phyloP scores from a whole-genome alignment of 2,888 invertebrate species.

The Hipparchia semele region DNA sequence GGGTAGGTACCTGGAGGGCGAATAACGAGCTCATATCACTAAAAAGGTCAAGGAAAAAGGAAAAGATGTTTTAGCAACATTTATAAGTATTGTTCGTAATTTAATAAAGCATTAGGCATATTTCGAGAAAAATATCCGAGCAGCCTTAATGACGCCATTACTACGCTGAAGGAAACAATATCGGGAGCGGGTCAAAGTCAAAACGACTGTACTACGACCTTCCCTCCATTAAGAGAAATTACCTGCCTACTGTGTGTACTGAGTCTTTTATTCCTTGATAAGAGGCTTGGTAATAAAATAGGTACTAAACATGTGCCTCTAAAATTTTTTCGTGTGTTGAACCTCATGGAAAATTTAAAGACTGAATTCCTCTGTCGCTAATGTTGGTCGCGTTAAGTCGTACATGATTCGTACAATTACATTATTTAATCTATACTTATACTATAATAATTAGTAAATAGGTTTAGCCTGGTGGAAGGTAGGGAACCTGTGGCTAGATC shows the following conservation, averaged over 20 bases:
- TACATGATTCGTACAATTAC: too few relatives aligned
- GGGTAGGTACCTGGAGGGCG: neutral
- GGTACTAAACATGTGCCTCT: too few relatives aligned
- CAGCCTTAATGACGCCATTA: conserved; percentile 58
- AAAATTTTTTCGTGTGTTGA: too few relatives aligned
- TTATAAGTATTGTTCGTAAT: conserved; percentile 15
- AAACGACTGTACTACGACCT: conserved; percentile 40
- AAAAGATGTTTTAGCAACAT: neutral
- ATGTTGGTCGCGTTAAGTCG: too few relatives aligned
- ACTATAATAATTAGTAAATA: too few relatives aligned
- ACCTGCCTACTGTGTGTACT: neutral
- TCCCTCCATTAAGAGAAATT: conserved; percentile 11
- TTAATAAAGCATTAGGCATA: conserved; percentile 18
- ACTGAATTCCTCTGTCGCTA: too few relatives aligned
- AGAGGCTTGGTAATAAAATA: neutral
- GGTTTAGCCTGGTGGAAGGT: too few relatives aligned
- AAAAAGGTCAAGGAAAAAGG: neutral
- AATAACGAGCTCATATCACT: neutral
- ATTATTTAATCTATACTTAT: too few relatives aligned
- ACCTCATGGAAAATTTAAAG: too few relatives aligned
- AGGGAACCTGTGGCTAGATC: too few relatives aligned
- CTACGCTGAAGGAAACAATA: conserved; percentile 50
- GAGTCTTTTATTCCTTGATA: neutral
- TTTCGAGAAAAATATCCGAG: conserved; percentile 46
- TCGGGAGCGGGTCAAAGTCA: conserved; percentile 37